Percentiles rank a stretch among this genome's conserved stretches.
phyloP scores from a whole-genome alignment of 2,113 vertebrate species.

The Planiliza haematocheilus region DNA sequence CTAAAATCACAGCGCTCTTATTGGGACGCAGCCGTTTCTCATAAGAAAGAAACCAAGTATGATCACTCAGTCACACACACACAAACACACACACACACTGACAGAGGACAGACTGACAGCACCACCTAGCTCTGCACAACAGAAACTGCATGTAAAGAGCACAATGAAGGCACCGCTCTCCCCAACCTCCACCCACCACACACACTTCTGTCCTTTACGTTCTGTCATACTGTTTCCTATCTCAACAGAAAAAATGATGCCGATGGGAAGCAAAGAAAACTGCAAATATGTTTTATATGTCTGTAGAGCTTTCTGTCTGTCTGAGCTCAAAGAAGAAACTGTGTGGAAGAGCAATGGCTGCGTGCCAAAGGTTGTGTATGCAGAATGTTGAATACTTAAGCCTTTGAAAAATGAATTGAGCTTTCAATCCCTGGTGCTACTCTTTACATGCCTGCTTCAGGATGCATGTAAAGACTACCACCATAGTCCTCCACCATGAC shows the following conservation, averaged over 20 bases:
- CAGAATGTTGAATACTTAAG: neutral
- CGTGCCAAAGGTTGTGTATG: neutral
- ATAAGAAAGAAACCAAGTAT: conserved; percentile 26
- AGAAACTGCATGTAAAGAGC: conserved; percentile 51
- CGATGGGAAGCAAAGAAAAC: conserved; percentile 7
- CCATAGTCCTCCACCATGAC: neutral
- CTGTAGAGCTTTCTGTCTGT: neutral
- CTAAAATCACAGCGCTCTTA: conserved; percentile 33
- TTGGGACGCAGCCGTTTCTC: conserved; percentile 27
- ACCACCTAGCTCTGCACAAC: conserved; percentile 71
- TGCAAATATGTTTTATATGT: neutral
- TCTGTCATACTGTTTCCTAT: conserved; percentile 1
- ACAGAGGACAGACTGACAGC: conserved; percentile 68
- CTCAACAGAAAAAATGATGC: neutral
- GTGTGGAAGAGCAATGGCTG: neutral
- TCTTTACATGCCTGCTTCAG: neutral
- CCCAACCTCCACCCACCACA: neutral
- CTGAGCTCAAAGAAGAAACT: neutral
- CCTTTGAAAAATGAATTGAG: conserved; percentile 12
- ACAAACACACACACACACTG: conserved; percentile 20
- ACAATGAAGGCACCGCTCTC: neutral
- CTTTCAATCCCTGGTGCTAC: neutral
- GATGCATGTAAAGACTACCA: no score
- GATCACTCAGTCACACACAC: conserved; percentile 31
- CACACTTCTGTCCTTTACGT: neutral